A percentile compares a stretch with the other conserved stretches of the same genome.
phyloP scores from a whole-genome alignment of 2,888 invertebrate species.

The Poecilus cupreus region DNA sequence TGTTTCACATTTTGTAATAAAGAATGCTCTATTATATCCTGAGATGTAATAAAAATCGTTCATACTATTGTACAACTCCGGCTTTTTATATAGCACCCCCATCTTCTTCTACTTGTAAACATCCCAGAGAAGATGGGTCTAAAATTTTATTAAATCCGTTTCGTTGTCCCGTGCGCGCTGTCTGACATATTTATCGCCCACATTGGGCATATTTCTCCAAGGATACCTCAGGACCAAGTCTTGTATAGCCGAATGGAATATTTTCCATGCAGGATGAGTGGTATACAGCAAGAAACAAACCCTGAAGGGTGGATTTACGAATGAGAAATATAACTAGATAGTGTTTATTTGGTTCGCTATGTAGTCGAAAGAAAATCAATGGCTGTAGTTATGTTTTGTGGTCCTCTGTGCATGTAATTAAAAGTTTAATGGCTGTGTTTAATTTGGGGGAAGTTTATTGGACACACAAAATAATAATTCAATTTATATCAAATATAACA shows the following conservation, averaged over 20 bases:
- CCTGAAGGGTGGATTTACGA: not conserved
- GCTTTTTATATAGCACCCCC: too few relatives aligned
- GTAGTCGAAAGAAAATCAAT: not conserved
- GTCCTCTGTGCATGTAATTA: not conserved
- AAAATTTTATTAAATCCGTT: not conserved
- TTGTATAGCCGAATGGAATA: not conserved
- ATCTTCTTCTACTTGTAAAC: too few relatives aligned
- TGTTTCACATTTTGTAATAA: too few relatives aligned
- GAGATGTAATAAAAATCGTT: too few relatives aligned
- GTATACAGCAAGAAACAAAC: not conserved
- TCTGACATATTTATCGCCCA: slow-evolving; percentile 1
- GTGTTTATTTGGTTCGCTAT: not conserved
- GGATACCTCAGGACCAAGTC: not conserved
- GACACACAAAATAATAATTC: too few relatives aligned
- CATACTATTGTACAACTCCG: too few relatives aligned
- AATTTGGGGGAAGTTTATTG: too few relatives aligned
- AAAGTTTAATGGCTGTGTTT: not conserved
- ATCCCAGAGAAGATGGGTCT: too few relatives aligned
- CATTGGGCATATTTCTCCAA: not conserved
- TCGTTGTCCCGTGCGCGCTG: not conserved
- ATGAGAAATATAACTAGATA: not conserved
- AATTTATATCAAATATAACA: not conserved
- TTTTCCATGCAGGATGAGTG: not conserved
- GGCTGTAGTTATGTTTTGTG: not conserved
- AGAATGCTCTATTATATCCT: too few relatives aligned